These are phyloP conservation scores for Eurytoma adleriae DNA, from an alignment of 2,888 invertebrate genomes.

Conservation along the genomic window DNA sequence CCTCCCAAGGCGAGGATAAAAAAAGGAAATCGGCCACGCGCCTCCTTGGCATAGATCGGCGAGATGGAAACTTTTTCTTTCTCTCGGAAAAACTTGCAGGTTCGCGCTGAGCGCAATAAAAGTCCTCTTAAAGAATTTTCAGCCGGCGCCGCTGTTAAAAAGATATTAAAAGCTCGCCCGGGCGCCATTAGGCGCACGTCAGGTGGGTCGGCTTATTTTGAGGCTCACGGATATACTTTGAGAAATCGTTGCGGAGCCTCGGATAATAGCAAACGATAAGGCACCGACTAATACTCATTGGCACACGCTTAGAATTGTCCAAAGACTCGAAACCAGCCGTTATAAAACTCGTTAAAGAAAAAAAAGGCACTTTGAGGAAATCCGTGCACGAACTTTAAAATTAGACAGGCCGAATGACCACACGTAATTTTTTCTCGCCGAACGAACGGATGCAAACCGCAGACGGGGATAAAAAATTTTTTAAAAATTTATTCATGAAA, in stretches of 20 bases:
- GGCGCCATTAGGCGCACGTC: constrained; percentile 8
- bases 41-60: constrained; percentile 56
- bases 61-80: constrained; percentile 18
- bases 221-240: neutral
- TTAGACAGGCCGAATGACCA: too few species aligned
- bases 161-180: constrained; percentile 35
- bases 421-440: too few species aligned
- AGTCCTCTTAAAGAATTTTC: constrained; percentile 5
- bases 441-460: too few species aligned
- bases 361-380: too few species aligned
- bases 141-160: constrained; percentile 15
- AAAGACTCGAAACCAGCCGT: too few species aligned
- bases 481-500: constrained; percentile 1
- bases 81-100: constrained; percentile 4
- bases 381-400: too few species aligned
- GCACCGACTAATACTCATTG: too few species aligned
- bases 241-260: too few species aligned
- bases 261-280: too few species aligned
- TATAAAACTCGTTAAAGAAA: too few species aligned
- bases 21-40: constrained; percentile 52
- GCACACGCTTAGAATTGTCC: too few species aligned
- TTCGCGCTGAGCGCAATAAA: constrained; percentile 1
- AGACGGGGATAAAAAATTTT: too few species aligned
- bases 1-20: constrained; percentile 41
- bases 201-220: neutral